Conservation (phyloP, 1,140 invertebrate species). For the Heliconius hermathena region DNA sequence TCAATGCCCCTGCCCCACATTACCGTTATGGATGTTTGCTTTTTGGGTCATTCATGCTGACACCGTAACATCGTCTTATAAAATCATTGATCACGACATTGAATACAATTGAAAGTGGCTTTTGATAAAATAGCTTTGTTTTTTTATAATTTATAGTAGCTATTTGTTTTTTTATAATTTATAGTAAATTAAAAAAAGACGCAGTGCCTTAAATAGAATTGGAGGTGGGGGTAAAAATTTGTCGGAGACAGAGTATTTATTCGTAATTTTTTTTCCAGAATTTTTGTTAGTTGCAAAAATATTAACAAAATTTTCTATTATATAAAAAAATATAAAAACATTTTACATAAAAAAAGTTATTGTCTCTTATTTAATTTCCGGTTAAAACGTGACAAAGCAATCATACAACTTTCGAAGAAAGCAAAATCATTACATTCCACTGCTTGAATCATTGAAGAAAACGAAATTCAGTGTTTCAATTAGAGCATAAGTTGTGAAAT, state of each 20-base stretch:
- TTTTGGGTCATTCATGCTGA: slow-evolving; percentile 42
- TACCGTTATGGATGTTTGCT: slow-evolving; percentile 53
- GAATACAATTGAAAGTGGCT: not conserved
- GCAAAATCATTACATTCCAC: slow-evolving; percentile 43
- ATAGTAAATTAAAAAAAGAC: no score
- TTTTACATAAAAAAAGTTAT: not conserved
- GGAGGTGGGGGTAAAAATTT: no score
- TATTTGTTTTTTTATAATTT: not conserved
- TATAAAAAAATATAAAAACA: not conserved
- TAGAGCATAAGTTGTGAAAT: not conserved
- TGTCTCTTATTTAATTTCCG: slow-evolving; percentile 28
- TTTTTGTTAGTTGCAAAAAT: no score
- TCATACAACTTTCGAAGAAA: slow-evolving; percentile 42
- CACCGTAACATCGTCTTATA: slow-evolving; percentile 37
- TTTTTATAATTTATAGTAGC: no score
- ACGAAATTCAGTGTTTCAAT: not conserved
- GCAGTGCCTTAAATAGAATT: no score
- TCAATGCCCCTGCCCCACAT: slow-evolving; percentile 46
- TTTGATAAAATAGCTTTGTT: not conserved
- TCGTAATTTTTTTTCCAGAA: no score
- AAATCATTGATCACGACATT: not conserved
- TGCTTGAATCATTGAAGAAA: slow-evolving; percentile 13
- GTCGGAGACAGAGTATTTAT: no score
- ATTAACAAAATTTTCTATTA: no score
- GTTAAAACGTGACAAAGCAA: slow-evolving; percentile 37